A percentile compares a stretch with the other conserved stretches of the same genome.
These are phyloP conservation scores for Temnopleurus reevesii DNA, from an alignment of 53 echinoderm and acorn worm genomes.

Conservation along the genomic window DNA sequence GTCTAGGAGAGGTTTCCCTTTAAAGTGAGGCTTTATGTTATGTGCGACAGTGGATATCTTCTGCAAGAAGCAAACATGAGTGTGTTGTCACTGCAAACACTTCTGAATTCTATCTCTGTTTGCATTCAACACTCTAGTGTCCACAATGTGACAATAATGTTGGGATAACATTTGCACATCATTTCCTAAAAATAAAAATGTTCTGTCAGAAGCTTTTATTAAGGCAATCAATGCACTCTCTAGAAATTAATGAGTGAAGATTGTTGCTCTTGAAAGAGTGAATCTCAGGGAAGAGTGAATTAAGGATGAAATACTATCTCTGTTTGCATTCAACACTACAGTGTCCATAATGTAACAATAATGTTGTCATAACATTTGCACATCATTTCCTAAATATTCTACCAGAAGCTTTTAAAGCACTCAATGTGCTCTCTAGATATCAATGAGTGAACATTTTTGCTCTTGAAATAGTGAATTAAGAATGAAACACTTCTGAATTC, in stretches of 20 bases:
- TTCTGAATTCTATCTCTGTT: background rate
- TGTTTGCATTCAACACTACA: conserved; percentile 23
- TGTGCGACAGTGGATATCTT: too few relatives aligned
- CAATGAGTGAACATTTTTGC: too few relatives aligned
- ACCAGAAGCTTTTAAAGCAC: background rate
- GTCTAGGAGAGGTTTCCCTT: too few relatives aligned
- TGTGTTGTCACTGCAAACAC: conserved; percentile 18
- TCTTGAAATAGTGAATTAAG: too few relatives aligned
- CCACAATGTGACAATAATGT: conserved; percentile 8
- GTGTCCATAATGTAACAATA: background rate
- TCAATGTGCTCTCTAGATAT: too few relatives aligned
- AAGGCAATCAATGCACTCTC: background rate
- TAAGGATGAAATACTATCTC: too few relatives aligned
- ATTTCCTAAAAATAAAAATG: background rate
- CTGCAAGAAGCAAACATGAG: background rate
- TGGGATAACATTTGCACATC: conserved; percentile 22
- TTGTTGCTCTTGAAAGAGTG: too few relatives aligned
- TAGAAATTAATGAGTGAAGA: too few relatives aligned
- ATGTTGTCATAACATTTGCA: conserved; percentile 19
- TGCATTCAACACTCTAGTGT: conserved; percentile 3
- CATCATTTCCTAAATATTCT: background rate
- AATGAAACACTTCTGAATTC: too few relatives aligned
- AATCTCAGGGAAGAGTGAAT: too few relatives aligned
- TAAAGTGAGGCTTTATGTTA: too few relatives aligned
- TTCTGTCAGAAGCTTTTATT: too few relatives aligned